Evolutionary conservation across 2,113 vertebrate species (phyloP).

Genomic region (Anhinga rufa): DNA sequence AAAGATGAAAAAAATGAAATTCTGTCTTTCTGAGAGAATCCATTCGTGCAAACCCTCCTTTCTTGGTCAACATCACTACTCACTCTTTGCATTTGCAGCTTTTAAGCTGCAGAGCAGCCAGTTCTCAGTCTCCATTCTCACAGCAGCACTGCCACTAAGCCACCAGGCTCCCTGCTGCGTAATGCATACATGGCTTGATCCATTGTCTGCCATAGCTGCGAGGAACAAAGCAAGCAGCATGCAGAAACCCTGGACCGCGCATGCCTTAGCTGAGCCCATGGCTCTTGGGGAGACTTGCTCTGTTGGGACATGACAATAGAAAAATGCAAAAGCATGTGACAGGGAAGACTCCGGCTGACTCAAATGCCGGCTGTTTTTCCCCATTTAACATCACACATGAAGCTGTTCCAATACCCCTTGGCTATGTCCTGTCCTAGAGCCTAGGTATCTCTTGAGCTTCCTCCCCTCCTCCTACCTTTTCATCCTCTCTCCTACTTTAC

Average conservation of each 20-base stretch:
- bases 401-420: not conserved
- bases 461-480: not conserved
- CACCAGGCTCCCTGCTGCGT: not conserved
- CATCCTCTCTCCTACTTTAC: not conserved
- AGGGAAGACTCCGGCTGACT: not conserved
- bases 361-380: not conserved
- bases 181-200: rapidly evolving
- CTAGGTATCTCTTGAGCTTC: not conserved
- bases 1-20: not conserved
- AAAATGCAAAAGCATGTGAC: not conserved
- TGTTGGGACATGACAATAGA: rapidly evolving
- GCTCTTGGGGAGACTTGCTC: not conserved
- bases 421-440: not conserved
- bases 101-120: not conserved
- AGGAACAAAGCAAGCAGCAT: not conserved
- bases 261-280: not conserved
- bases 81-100: not conserved
- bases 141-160: not conserved
- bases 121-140: not conserved
- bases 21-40: not conserved
- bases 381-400: not conserved
- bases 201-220: not conserved
- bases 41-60: not conserved
- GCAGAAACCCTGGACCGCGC: not conserved
- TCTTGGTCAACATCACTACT: not conserved